Percentiles rank a stretch among this genome's conserved stretches.
phyloP scores from a whole-genome alignment of 2,888 invertebrate species.

The Tubulanus polymorphus region DNA sequence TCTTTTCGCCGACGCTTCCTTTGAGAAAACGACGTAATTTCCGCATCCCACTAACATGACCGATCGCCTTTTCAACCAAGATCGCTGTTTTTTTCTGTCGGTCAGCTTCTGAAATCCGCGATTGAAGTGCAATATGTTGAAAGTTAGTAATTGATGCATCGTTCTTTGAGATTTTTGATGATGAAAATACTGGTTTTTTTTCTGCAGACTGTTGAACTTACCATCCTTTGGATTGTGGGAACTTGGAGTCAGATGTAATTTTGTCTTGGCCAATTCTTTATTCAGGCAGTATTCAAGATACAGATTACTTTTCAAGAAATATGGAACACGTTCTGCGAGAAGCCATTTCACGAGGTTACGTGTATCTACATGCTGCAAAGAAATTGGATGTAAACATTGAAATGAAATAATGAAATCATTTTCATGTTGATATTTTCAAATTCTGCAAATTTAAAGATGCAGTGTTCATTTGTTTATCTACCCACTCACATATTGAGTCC shows the following conservation, averaged over 20 bases:
- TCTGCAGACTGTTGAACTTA: neutral
- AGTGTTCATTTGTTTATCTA: too few species aligned
- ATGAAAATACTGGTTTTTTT: too few species aligned
- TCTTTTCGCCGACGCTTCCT: neutral
- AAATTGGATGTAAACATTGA: too few species aligned
- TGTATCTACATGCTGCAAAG: neutral
- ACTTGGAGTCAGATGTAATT: neutral
- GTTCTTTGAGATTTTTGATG: too few species aligned
- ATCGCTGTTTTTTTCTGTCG: neutral
- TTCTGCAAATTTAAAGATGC: too few species aligned
- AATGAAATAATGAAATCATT: too few species aligned
- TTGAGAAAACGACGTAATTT: neutral
- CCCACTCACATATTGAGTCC: neutral
- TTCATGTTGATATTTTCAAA: too few species aligned
- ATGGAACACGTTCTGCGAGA: neutral
- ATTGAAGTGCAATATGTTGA: neutral
- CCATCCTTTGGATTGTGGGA: neutral
- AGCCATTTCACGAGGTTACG: neutral
- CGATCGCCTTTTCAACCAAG: neutral
- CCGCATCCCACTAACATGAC: neutral
- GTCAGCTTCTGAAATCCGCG: neutral
- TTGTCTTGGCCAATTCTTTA: neutral
- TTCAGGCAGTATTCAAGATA: neutral
- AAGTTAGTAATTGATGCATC: neutral
- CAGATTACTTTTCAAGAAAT: neutral